Evolutionary conservation across 2,888 invertebrate species (phyloP), one percentile per base, ranked within the genome.

Genomic region (Hyalella azteca): DNA sequence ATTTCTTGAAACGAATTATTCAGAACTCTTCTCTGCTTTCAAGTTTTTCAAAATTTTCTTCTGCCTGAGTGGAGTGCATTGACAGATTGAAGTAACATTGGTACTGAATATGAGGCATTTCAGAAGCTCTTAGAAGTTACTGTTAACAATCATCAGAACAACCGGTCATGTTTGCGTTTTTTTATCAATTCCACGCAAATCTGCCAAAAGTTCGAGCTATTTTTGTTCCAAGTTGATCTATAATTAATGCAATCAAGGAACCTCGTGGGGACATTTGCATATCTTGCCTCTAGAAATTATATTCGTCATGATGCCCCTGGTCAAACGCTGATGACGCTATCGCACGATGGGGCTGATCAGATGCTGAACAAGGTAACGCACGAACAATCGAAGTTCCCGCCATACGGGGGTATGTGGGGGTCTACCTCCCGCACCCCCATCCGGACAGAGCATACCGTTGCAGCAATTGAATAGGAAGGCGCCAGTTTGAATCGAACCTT

Each of bases 221-320:
- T 54, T 54, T 54, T 22, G 54, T 26, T 54, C 54, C 9, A 22
- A 54, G 54, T 54, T 26, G 54, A 54, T 54, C 54, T 54, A 54
- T 26, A 54, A n/a, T n/a, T n/a, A n/a, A 26, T 54, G 54, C 54
- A 54, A 54, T 54, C 26, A 54, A 54, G 54, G 54, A 54, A 54
- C 29, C 54, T 22, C 1, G 9, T 54, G 54, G 22, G 26, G 22
- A 7, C 26, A 54, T 54, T 26, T 54, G 54, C 54, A 54, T 54
- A 26, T 26, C 29, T 49, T 0, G 11, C 26, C 26, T 26, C 26
- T 9, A 22, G 26, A 29, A 29, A 54, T 22, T 22, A 22, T 29
- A 54, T 54, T n/a, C n/a, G n/a, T n/a, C n/a, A n/a, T n/a, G n/a
- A n/a, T n/a, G n/a, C n/a, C n/a, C n/a, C n/a, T n/a, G n/a, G n/a